These are phyloP conservation scores for Thymelicus acteon DNA, from an alignment of 2,888 invertebrate species.

Conservation along the genomic window DNA sequence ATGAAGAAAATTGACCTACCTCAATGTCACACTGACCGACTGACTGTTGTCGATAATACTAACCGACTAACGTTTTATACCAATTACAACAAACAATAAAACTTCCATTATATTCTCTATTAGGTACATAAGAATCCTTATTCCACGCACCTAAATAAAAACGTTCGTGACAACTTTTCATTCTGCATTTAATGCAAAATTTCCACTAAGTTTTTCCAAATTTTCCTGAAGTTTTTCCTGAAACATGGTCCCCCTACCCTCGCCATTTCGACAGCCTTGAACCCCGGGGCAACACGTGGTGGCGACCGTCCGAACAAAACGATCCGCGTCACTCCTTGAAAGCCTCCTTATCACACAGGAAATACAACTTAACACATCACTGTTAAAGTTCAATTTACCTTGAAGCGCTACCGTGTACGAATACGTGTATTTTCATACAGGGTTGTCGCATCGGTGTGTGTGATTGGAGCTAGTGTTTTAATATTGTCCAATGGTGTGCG, in stretches of 20 bases:
- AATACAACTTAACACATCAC: slow-evolving; percentile 57
- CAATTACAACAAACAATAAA: too few relatives aligned
- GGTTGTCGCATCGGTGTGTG: slow-evolving; percentile 41
- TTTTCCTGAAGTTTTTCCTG: slow-evolving; percentile 3
- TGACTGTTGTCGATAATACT: too few relatives aligned
- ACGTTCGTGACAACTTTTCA: too few relatives aligned
- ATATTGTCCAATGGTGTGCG: slow-evolving; percentile 4
- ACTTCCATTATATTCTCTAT: too few relatives aligned
- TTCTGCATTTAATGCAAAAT: too few relatives aligned
- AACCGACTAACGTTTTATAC: too few relatives aligned
- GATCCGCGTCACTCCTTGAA: slow-evolving; percentile 64
- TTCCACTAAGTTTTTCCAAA: not conserved
- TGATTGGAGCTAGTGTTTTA: slow-evolving; percentile 12
- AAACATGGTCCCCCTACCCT: slow-evolving; percentile 51
- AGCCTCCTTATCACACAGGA: slow-evolving; percentile 54
- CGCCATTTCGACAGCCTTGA: slow-evolving; percentile 65
- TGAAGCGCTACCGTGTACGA: slow-evolving; percentile 41
- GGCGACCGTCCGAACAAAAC: slow-evolving; percentile 66
- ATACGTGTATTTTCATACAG: slow-evolving; percentile 46
- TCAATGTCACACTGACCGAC: too few relatives aligned
- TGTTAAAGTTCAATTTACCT: slow-evolving; percentile 58
- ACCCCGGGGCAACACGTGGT: slow-evolving; percentile 76
- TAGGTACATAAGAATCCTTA: too few relatives aligned
- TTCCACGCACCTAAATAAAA: not conserved
- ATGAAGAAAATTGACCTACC: too few relatives aligned